A percentile compares a stretch with the other conserved stretches of the same genome.
These are phyloP conservation scores for Laothoe populi DNA, from an alignment of 2,888 invertebrate species.

Conservation along the genomic window DNA sequence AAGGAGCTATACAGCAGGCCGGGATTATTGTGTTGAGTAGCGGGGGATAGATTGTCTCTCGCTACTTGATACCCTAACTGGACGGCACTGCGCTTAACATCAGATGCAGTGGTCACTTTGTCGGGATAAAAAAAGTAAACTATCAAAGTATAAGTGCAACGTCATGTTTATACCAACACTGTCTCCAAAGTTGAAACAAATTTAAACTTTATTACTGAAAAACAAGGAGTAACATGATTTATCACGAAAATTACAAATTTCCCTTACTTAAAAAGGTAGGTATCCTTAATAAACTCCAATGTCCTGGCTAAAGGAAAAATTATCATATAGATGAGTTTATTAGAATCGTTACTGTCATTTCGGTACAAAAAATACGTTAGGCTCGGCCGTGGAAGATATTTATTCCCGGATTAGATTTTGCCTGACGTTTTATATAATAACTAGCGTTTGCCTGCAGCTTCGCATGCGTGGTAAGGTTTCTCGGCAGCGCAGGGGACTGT, in stretches of 20 bases:
- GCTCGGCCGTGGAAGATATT: conserved; percentile 3
- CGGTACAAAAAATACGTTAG: conserved; percentile 25
- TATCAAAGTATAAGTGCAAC: neutral
- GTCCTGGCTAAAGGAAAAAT: conserved; percentile 41
- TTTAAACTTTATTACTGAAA: neutral
- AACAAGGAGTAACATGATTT: conserved; percentile 13
- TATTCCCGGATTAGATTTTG: conserved; percentile 19
- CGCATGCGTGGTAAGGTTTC: too few species aligned
- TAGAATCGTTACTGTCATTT: conserved; percentile 33
- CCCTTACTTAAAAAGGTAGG: conserved; percentile 15
- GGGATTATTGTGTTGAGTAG: too few species aligned
- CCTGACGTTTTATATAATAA: neutral
- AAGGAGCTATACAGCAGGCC: too few species aligned
- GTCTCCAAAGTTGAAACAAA: neutral
- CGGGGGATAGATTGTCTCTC: too few species aligned
- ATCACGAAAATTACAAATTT: conserved; percentile 12
- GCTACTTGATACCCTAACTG: too few species aligned
- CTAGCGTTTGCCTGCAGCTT: too few species aligned
- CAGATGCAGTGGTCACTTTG: too few species aligned
- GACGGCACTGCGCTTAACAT: too few species aligned
- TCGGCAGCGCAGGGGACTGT: too few species aligned
- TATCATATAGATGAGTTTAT: conserved; percentile 49
- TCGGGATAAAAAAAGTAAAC: too few species aligned
- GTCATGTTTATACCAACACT: neutral
- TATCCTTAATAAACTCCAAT: conserved; percentile 36